Conservation (phyloP, 2,888 invertebrate species). For the Pomacea canaliculata region DNA sequence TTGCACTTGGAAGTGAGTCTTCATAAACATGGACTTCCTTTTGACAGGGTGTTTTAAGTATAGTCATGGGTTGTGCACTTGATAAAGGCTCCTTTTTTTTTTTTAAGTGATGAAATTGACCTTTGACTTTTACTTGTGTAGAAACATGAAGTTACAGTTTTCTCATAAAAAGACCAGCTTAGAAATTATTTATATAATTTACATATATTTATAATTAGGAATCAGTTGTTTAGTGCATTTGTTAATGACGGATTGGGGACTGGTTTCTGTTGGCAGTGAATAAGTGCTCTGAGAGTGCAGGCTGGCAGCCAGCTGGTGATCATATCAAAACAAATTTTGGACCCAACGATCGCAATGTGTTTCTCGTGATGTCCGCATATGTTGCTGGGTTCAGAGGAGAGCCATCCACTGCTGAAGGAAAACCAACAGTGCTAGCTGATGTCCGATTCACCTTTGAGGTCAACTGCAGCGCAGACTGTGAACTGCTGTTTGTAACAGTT, state of each 20-base stretch:
- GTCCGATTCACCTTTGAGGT: slow-evolving; percentile 73
- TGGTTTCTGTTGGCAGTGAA: slow-evolving; percentile 38
- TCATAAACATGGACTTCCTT: not conserved
- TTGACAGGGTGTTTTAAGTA: not conserved
- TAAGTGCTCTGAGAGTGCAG: slow-evolving; percentile 67
- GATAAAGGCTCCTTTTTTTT: not conserved
- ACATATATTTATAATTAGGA: too few species aligned
- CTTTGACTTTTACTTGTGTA: too few species aligned
- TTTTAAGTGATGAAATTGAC: not conserved
- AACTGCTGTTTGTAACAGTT: slow-evolving; percentile 73
- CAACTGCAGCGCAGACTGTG: slow-evolving; percentile 72
- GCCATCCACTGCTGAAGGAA: slow-evolving; percentile 66
- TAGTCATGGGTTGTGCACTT: too few species aligned
- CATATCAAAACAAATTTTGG: slow-evolving; percentile 72
- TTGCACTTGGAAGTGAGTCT: slow-evolving; percentile 54
- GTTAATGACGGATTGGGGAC: too few species aligned
- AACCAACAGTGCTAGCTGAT: slow-evolving; percentile 69
- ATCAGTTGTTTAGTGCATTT: too few species aligned
- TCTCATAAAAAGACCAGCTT: too few species aligned
- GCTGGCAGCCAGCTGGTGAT: slow-evolving; percentile 73
- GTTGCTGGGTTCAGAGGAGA: slow-evolving; percentile 71
- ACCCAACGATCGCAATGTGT: slow-evolving; percentile 71
- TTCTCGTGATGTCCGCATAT: slow-evolving; percentile 71
- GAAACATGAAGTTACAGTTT: too few species aligned
- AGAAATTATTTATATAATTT: too few species aligned